A percentile compares a stretch with the other conserved stretches of the same genome.
phyloP scores from a whole-genome alignment of 1,140 invertebrate species.

The Tribolium castaneum region DNA sequence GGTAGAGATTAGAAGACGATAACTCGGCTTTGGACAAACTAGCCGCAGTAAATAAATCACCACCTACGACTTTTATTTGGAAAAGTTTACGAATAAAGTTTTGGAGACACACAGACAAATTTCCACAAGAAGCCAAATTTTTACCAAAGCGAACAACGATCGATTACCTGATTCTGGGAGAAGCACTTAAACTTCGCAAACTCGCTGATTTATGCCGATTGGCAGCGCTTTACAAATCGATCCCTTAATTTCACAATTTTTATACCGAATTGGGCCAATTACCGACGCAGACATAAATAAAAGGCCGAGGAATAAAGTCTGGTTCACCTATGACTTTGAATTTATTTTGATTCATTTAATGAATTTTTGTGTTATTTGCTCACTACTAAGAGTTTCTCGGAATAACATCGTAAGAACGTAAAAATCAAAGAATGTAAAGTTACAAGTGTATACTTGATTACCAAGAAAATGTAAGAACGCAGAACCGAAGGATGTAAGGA shows the following conservation, averaged over 20 bases:
- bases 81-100: conserved; percentile 15
- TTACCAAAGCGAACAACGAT: not conserved
- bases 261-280: not conserved
- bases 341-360: too few species aligned
- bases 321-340: too few species aligned
- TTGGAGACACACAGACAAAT: conserved; percentile 13
- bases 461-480: too few species aligned
- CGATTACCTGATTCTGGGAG: conserved; percentile 12
- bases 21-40: not conserved
- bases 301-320: too few species aligned
- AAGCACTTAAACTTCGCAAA: not conserved
- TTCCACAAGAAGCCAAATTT: conserved; percentile 19
- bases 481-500: too few species aligned
- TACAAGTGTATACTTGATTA: too few species aligned
- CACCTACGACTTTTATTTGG: conserved; percentile 22
- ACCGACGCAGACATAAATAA: not conserved
- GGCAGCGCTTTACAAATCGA: not conserved
- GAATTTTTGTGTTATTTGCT: too few species aligned
- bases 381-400: too few species aligned
- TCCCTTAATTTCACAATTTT: not conserved
- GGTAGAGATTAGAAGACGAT: not conserved
- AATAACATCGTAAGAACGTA: too few species aligned
- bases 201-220: conserved; percentile 2
- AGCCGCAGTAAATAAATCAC: conserved; percentile 28
- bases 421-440: too few species aligned